A percentile compares a stretch with the other conserved stretches of the same genome.
Evolutionary conservation across 1,140 invertebrate species (phyloP).

Genomic region (Zaprionus inermis): DNA sequence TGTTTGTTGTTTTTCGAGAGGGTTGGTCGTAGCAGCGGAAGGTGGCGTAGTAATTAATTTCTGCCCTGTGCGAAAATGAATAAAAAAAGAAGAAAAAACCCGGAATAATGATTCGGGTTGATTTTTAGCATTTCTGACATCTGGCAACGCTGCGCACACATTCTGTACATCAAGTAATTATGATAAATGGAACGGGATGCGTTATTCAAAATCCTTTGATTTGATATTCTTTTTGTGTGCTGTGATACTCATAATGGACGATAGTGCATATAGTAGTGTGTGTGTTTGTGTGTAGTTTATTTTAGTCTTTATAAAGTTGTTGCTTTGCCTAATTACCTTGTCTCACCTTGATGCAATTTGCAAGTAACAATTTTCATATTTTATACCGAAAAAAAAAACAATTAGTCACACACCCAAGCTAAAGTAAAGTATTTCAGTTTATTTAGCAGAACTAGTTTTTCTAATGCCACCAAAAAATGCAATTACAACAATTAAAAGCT

Average conservation of each 20-base stretch:
- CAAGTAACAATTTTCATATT: conserved; percentile 16
- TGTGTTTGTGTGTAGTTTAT: not conserved
- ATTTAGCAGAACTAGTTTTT: conserved; percentile 23
- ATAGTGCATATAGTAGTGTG: not conserved
- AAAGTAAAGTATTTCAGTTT: conserved; percentile 9
- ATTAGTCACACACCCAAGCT: not conserved
- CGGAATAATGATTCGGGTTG: conserved; percentile 34
- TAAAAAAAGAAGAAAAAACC: conserved; percentile 15
- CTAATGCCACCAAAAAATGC: conserved; percentile 12
- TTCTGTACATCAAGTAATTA: conserved; percentile 40
- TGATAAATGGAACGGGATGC: conserved; percentile 33
- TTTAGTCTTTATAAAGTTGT: not conserved
- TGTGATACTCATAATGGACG: not conserved
- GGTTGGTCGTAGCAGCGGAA: not conserved
- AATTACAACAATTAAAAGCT: conserved; percentile 24
- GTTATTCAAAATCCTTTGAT: conserved; percentile 17
- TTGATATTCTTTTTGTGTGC: conserved; percentile 13
- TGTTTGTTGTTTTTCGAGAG: not conserved
- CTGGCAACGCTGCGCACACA: conserved; percentile 61
- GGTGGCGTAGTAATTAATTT: conserved; percentile 70
- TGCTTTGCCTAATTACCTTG: conserved; percentile 14
- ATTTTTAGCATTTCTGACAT: conserved; percentile 46
- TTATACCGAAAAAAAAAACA: conserved; percentile 11
- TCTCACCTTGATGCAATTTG: conserved; percentile 30
- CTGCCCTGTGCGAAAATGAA: conserved; percentile 47